phyloP scores from a whole-genome alignment of 2,888 invertebrate genomes.

The Thera obeliscata region DNA sequence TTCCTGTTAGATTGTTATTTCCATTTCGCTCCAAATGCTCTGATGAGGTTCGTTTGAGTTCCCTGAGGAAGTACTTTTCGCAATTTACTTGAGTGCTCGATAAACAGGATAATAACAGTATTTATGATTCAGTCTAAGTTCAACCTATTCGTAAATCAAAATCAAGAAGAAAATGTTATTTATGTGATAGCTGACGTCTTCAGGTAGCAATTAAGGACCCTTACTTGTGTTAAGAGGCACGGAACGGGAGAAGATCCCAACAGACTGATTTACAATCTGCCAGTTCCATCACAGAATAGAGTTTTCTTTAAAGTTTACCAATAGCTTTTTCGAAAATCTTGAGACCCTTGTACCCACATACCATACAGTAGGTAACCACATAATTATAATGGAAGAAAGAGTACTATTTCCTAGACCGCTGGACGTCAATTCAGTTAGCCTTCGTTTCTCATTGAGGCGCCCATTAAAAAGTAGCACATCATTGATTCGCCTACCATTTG shows the following conservation, averaged over 20 bases:
- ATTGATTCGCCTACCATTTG: conserved; percentile 37
- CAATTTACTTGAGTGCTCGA: conserved; percentile 29
- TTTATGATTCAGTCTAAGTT: conserved; percentile 6
- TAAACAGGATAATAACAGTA: conserved; percentile 25
- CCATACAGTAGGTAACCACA: no score
- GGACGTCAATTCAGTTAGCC: not conserved
- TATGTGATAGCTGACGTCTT: not conserved
- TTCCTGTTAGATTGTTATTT: not conserved
- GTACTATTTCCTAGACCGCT: not conserved
- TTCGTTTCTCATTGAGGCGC: conserved; percentile 17
- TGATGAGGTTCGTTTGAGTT: conserved; percentile 28
- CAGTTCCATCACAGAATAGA: not conserved
- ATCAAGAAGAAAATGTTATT: conserved; percentile 3
- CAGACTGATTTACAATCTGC: not conserved
- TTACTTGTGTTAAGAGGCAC: conserved; percentile 1
- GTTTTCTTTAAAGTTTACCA: no score
- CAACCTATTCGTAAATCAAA: not conserved
- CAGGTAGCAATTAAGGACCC: not conserved
- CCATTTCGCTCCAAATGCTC: conserved; percentile 23
- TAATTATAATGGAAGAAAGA: not conserved
- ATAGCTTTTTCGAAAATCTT: no score
- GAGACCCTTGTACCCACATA: no score
- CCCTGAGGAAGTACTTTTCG: conserved; percentile 29
- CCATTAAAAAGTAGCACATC: conserved; percentile 34
- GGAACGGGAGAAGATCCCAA: not conserved